Base-by-base conservation (phyloP, 2,888 invertebrate species). In the Oxycera nigricornis region DNA sequence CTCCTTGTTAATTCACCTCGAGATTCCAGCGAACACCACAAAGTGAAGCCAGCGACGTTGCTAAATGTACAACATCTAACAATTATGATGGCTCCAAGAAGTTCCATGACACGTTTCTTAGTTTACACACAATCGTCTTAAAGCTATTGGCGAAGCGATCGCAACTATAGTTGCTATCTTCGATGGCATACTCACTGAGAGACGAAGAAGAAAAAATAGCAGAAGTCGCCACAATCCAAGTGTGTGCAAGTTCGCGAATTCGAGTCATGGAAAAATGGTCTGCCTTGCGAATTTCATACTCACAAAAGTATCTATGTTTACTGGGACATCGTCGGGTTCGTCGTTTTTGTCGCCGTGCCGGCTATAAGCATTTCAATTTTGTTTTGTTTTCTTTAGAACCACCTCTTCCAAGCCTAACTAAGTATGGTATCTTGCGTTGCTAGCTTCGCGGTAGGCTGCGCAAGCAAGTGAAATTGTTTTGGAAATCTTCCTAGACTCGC, bases 81-180 rank as follows among this genome's bases (percentile, higher is more conserved):
- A 24, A 20, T 55, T 55, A 55, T 55, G 52, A 31, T 62, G 17
- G 62, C 67, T 41, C 26, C 30, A 24, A 24, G 26, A 70, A 52
- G 70, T 52, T 70, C 55, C 70, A 70, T 70, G 70, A 70, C 55
- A 70, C 52, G 70, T 52, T 52, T 70, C 55, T 70, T 70, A 31
- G 14, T 70, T 70, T 70, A 39, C 55, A 70, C 70, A 52, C 52
- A 70, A 31, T 65, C 39, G 17, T 65, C 41, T 65, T 65, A 39
- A 28, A 28, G 59, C 41, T 65, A 26, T 28, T 65, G 41, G 22
- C 6, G 24, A 6, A 7, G 24, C 35, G 9, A 65, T 41, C 30
- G n/a, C 20, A 17, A 24, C 65, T 41, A 11, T 41, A 20, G 22
- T 65, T 30, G 39, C 26, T 65, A 39, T 39, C 39, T 65, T 39